These are phyloP conservation scores for Sebastes fasciatus DNA, from an alignment of 2,113 vertebrate species.

Conservation along the genomic window DNA sequence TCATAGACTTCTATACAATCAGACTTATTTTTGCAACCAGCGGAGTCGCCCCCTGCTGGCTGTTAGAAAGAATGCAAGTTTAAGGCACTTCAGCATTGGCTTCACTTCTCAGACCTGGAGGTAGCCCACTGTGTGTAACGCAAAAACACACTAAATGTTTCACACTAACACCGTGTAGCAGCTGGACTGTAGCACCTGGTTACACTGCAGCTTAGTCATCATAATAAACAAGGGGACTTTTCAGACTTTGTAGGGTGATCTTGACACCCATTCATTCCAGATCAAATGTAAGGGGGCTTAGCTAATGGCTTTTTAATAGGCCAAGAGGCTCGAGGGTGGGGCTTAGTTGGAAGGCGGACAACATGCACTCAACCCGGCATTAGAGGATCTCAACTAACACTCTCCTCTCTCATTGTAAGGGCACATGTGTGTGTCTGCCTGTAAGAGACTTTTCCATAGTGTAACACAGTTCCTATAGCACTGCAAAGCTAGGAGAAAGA, in stretches of 20 bases:
- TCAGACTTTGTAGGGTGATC: constrained; percentile 79
- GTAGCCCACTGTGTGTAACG: background rate
- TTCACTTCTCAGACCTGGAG: no score
- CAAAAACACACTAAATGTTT: constrained; percentile 11
- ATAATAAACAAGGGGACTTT: constrained; percentile 78
- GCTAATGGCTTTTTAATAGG: constrained; percentile 94
- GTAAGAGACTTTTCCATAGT: background rate
- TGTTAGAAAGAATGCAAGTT: no score
- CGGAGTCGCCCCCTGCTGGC: no score
- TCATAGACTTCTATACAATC: no score
- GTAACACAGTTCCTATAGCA: background rate
- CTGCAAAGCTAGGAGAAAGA: constrained; percentile 5
- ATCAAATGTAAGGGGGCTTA: constrained; percentile 88
- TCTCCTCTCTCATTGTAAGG: constrained; percentile 81
- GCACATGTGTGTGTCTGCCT: background rate
- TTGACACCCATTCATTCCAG: constrained; percentile 89
- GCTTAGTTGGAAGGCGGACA: constrained; percentile 31
- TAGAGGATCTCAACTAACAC: constrained; percentile 85
- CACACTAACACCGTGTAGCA: background rate
- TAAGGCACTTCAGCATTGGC: no score
- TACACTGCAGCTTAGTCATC: constrained; percentile 75
- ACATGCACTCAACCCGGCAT: constrained; percentile 66
- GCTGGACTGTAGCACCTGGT: constrained; percentile 72
- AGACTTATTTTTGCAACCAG: no score
- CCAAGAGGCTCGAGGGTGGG: constrained; percentile 79